Percentiles rank a stretch among this genome's conserved stretches.
Conservation (phyloP, 2,797 vertebrate genomes). For the Psittacula echo region DNA sequence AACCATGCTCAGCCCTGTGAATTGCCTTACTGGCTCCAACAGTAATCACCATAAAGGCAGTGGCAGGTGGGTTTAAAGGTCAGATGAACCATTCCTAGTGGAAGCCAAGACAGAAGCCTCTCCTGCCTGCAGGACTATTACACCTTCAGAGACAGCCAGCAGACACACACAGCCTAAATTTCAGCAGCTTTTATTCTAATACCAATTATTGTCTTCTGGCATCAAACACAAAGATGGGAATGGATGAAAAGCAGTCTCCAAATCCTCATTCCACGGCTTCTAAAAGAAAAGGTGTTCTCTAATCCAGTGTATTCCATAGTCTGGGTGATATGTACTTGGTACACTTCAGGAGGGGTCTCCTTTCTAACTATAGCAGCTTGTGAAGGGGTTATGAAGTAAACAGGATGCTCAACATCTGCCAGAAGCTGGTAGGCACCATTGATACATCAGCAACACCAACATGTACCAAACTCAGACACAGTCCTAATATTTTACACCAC, state of each 20-base stretch:
- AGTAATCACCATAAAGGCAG: not conserved
- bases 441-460: too few species aligned
- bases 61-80: not conserved
- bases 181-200: not conserved
- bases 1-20: not conserved
- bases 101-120: not conserved
- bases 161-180: not conserved
- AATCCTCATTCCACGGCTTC: not conserved
- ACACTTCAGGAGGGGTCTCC: not conserved
- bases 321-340: not conserved
- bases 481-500: fast-evolving
- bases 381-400: not conserved
- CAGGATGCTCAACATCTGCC: not conserved
- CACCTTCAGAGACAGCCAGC: not conserved
- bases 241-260: not conserved
- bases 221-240: not conserved
- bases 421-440: not conserved
- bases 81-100: not conserved
- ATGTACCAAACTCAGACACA: not conserved
- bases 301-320: not conserved
- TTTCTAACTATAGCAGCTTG: not conserved
- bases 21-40: not conserved
- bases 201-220: not conserved
- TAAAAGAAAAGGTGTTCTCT: not conserved
- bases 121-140: not conserved